Evolutionary conservation across 2,113 vertebrate species (phyloP).

Genomic region (Haplochromis vanheusdeni): DNA sequence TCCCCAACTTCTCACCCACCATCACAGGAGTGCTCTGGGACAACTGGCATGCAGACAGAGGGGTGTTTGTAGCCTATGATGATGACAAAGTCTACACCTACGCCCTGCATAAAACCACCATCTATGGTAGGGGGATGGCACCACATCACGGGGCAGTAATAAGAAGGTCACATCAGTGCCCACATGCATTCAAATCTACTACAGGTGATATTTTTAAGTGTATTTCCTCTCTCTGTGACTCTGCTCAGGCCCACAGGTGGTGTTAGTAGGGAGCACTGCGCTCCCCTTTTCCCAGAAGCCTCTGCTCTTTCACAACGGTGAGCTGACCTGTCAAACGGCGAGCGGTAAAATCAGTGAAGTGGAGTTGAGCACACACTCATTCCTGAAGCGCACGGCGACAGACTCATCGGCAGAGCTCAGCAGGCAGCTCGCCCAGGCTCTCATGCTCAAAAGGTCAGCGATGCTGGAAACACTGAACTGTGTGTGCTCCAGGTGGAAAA

Average conservation of each 20-base stretch:
- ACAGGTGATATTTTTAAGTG: background rate
- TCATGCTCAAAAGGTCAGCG: constrained; percentile 80
- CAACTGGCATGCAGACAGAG: constrained; percentile 86
- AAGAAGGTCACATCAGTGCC: background rate
- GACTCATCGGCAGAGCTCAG: constrained; percentile 58
- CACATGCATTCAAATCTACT: background rate
- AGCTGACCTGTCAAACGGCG: constrained; percentile 90
- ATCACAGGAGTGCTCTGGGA: constrained; percentile 95
- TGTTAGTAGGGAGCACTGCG: constrained; percentile 82
- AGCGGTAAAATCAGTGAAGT: constrained; percentile 86
- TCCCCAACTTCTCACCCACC: constrained; percentile 88
- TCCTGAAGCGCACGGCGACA: constrained; percentile 73
- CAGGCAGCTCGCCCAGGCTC: constrained; percentile 75
- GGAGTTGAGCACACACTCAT: constrained; percentile 82
- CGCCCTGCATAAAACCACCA: constrained; percentile 85
- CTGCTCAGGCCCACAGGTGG: constrained; percentile 79
- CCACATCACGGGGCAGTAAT: background rate
- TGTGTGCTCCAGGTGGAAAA: background rate
- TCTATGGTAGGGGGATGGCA: constrained; percentile 78
- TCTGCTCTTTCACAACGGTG: constrained; percentile 88
- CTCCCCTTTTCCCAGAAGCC: constrained; percentile 91
- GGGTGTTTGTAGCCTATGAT: constrained; percentile 88
- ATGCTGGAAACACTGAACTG: background rate
- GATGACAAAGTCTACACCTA: constrained; percentile 94
- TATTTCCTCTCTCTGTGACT: background rate